Evolutionary conservation across 1,140 invertebrate genomes (phyloP), one percentile per base, ranked within the genome.

Genomic region (Pissodes strobi): DNA sequence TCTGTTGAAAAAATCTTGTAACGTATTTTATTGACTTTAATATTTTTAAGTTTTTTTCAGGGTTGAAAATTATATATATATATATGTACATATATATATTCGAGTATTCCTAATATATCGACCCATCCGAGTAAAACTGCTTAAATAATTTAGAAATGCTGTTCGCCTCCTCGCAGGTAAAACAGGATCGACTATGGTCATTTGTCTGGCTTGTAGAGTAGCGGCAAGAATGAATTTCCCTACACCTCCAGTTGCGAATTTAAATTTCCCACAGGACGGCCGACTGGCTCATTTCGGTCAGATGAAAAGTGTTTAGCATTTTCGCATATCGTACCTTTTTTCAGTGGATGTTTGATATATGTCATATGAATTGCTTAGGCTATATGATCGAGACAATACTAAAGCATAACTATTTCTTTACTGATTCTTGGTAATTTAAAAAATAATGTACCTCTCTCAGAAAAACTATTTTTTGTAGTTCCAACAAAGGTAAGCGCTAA

Each of bases 261-360:
- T 69, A 69, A 69, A 69, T 69, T 69, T 69, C 67, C 67, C 67
- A 27, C 53, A 66, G 67, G 67, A 66, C 53, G 53, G 38, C 57
- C 64, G 39, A 48, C 39, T 52, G 43, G 52, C 38, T 49, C 41
- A 62, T 65, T 58, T 67, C 64, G 64, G 67, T 56, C 67, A 66
- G 67, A 69, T 66, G 64, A 69, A 66, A 69, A 66, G 67, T 69
- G 67, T 66, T 69, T 67, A 66, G 53, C 59, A 46, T 65, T 66
- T 67, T 67, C 30, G 18, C 30, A 8, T 55, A 13, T 51, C 56
- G 17, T 22, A n/a, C 46, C 22, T 49, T 49, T 49, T 49, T 49
- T 49, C 46, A 22, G 10, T n/a, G 2, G 2, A 8, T 12, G 22
- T 49, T 49, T 49, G 46, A 49, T 21, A 22, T 22, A 49, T 49